phyloP scores from a whole-genome alignment of 1,140 invertebrate species.

The Probaryconus sp. region DNA sequence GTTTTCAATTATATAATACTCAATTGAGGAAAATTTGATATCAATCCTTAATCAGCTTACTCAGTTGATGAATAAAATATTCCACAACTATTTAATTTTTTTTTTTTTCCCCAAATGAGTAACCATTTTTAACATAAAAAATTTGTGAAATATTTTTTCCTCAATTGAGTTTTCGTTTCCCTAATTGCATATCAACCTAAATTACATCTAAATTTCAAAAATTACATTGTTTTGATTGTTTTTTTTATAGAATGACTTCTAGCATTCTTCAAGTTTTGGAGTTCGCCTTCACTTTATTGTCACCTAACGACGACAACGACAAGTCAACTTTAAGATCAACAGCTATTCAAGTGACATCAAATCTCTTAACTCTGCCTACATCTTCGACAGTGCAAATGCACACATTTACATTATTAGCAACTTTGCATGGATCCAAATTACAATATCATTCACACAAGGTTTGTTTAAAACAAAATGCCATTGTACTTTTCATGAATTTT shows the following conservation, averaged over 20 bases:
- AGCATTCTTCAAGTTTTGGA: constrained; percentile 88
- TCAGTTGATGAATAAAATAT: constrained; percentile 5
- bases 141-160: no score
- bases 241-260: constrained; percentile 81
- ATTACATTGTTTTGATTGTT: background rate
- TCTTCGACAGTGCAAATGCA: constrained; percentile 87
- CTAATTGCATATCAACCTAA: no score
- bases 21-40: constrained; percentile 8
- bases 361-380: constrained; percentile 90
- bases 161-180: no score
- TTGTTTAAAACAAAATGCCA: constrained; percentile 33
- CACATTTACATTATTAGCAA: constrained; percentile 87
- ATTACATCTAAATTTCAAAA: no score
- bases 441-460: constrained; percentile 92
- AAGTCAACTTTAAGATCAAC: constrained; percentile 76
- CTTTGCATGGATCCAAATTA: constrained; percentile 85
- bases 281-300: constrained; percentile 81
- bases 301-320: constrained; percentile 74
- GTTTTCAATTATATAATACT: constrained; percentile 12
- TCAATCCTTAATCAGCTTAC: constrained; percentile 11
- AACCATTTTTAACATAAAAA: no score
- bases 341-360: constrained; percentile 86
- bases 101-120: no score
- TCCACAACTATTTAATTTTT: no score
- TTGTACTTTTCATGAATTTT: constrained; percentile 18